Evolutionary conservation across 2,888 invertebrate species (phyloP), one percentile per base, ranked within the genome.

Genomic region (Tetrapedia diversipes): DNA sequence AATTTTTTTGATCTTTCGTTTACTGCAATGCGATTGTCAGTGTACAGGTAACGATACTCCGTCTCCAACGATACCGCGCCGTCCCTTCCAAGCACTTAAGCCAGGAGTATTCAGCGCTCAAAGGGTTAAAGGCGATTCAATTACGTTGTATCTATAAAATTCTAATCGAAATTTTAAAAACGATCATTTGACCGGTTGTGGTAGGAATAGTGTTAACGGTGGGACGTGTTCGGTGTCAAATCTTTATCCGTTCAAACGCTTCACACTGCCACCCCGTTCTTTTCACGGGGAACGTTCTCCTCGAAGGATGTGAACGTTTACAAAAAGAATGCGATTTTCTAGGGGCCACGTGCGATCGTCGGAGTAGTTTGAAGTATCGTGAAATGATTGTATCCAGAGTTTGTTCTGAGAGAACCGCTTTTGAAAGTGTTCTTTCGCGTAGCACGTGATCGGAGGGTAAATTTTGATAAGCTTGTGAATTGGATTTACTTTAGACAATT

Each of bases 401-500:
- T 32, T 22, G 24, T 16, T 24, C 10, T 27, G n/a, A 4, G 3
- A n/a, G n/a, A 8, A 34, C 1, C 14, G 14, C 1, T 49, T 29
- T 43, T 24, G 4, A 6, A n/a, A 14, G 11, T 24, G 11, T 14
- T 1, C 32, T 54, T 41, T 65, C 3, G 2, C 29, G 11, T 10
- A 6, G 1, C 19, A 41, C 41, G n/a, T 22, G 41, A 32, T 4
- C 16, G 19, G 10, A 0, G 32, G 64, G 47, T 64, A 39, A 51
- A 41, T 43, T 19, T 53, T 22, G 41, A 61, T 61, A 68, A 53
- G 29, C 3, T 4, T n/a, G 24, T 27, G 32, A n/a, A 56, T 27
- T 11, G 41, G 41, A 61, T 68, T 68, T 63, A 61, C 27, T 68
- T 68, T 43, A 39, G 19, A 27, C 19, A 49, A 63, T 0, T 45